Evolutionary conservation across 2,888 invertebrate species (phyloP), one percentile per base, ranked within the genome.

Genomic region (Apamea epomidion): DNA sequence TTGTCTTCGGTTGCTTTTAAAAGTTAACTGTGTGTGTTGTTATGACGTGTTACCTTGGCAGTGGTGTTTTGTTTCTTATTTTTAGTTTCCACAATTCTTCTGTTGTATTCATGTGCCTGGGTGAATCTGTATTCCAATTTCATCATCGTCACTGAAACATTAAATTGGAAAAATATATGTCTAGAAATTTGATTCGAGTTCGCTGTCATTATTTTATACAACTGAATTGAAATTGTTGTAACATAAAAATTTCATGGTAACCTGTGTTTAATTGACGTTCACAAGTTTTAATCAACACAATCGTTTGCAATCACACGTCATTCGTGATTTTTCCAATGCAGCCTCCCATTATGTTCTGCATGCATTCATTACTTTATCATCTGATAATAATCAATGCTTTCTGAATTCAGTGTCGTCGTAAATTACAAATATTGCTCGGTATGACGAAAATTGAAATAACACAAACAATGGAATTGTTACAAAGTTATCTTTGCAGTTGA

Each of bases 11-110:
- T 76, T 78, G 82, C 82, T 88, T 89, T 81, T 51, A 62, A 68
- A 85, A 80, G 76, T 83, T 87, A 85, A 88, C 83, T 78, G 80
- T 42, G 64, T 84, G 75, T 74, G 83, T 79, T 75, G 76, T 74
- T 42, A 81, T 81, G 74, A 83, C 37, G 14, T 29, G 29, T 58
- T 54, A 80, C 80, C 48, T 83, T 45, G 16, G 8, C 10, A 37
- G n/a, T 65, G 12, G 6, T 10, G 1, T 29, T 32, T 84, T 32
- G 10, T 2, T 81, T 8, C 69, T 48, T 64, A 42, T 42, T 69
- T 25, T 37, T 29, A 6, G 12, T 71, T n/a, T 37, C 37, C 4
- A 16, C 32, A 10, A 6, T n/a, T 68, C 62, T 51, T 64, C 42
- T n/a, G n/a, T 60, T 74, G 0, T 21, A 32, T 76, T 32, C 8